Percentiles rank a stretch among this genome's conserved stretches.
Conservation (phyloP, 1,140 invertebrate species). For the Cherax quadricarinatus region DNA sequence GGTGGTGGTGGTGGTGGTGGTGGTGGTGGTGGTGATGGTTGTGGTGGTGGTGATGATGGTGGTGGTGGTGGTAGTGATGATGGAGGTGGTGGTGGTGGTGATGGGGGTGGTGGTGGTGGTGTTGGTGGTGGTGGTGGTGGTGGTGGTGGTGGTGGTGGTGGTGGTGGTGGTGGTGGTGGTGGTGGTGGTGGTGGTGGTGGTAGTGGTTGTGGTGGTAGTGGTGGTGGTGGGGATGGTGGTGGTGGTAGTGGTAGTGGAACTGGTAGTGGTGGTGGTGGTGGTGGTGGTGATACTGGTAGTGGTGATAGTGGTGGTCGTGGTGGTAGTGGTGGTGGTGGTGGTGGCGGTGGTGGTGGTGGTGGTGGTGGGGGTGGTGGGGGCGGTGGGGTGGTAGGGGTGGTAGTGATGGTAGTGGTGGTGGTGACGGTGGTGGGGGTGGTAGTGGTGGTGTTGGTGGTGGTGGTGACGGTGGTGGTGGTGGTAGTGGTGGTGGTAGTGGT, state of each 20-base stretch:
- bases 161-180: conserved; percentile 7
- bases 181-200: neutral
- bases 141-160: neutral
- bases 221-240: neutral
- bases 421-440: no score
- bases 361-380: no score
- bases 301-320: no score
- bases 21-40: neutral
- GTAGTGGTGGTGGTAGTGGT: no score
- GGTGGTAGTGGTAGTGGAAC: no score
- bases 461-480: neutral
- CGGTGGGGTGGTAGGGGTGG: no score
- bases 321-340: no score
- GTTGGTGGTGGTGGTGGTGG: neutral
- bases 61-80: neutral
- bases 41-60: neutral
- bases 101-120: neutral
- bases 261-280: no score
- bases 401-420: neutral
- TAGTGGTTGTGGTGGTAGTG: neutral
- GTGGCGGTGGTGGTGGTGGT: no score
- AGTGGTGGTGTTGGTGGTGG: no score
- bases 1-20: conserved; percentile 12
- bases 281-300: no score
- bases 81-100: neutral